Base-by-base conservation (phyloP, 2,888 invertebrate species). In the Chrysina gloriosa region DNA sequence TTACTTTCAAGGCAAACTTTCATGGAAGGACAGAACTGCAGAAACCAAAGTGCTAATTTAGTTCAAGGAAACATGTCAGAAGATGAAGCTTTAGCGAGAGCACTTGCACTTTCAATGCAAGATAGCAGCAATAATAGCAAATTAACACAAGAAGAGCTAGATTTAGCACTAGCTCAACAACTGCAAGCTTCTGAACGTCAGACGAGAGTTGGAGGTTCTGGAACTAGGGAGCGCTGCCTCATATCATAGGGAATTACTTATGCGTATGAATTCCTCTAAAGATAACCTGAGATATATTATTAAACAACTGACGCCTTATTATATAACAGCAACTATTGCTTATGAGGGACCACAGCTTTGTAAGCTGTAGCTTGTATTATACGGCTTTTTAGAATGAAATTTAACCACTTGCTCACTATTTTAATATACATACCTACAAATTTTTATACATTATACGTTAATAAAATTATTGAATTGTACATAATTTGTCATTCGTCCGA, bases 21-120 rank as follows among this genome's bases (percentile, higher is more conserved):
- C 5, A 21, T 25, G 21, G 58, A 58, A 39, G 19, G 86, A 34
- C 80, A 84, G 76, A 84, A 81, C 68, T 78, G 79, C 34, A 78
- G 76, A 73, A 56, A 78, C 73, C 63, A 48, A 19, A 72, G 82
- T 9, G 39, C 9, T 39, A 42, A 68, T 14, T 67, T 63, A 34
- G 39, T 65, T 27, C 54, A 65, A 31, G 58, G 58, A 11, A 58
- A 58, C 23, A 58, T 58, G 90, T 91, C 90, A 72, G 97, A 97
- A 85, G 97, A 97, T 79, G 97, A 96, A 82, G 96, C 95, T 0
- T 82, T 97, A 63, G 96, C 96, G 0, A 89, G 89, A 75, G 96
- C 96, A 0, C 83, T 97, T 19, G 91, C 94, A 2, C 83, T 92
- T 9, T 95, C 95, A 0, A 84, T 94, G 81, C 86, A 89, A 80